A percentile compares a stretch with the other conserved stretches of the same genome.
Conservation (phyloP, 2,797 vertebrate species). For the Lates japonicus region DNA sequence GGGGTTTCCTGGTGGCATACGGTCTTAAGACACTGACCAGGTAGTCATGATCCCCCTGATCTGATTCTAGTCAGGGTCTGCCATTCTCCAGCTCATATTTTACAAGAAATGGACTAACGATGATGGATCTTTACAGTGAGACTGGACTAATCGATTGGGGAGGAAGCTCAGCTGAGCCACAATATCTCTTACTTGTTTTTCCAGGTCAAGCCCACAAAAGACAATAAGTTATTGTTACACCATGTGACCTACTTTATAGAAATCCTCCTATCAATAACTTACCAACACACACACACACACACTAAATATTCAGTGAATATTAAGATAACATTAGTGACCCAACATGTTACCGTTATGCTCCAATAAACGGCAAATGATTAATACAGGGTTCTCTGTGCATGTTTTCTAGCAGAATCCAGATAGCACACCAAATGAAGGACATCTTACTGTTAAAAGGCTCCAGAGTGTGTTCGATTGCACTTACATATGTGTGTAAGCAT, state of each 20-base stretch:
- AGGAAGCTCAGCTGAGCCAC: background rate
- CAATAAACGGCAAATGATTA: no score
- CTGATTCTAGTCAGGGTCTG: background rate
- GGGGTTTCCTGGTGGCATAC: background rate
- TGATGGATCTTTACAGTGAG: background rate
- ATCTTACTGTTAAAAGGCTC: no score
- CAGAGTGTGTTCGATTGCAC: no score
- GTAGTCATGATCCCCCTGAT: background rate
- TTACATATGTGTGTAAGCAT: no score
- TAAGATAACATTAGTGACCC: conserved; percentile 33
- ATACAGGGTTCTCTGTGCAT: background rate
- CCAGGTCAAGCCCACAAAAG: conserved; percentile 42
- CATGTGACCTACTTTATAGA: conserved; percentile 59
- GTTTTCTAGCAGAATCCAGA: no score
- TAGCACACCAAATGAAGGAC: no score
- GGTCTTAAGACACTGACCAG: background rate
- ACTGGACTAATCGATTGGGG: background rate
- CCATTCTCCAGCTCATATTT: background rate
- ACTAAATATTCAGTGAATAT: no score
- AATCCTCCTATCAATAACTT: conserved; percentile 32
- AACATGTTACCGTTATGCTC: conserved; percentile 1
- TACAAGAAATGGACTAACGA: background rate
- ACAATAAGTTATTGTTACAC: no score
- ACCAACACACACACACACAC: conserved; percentile 11
- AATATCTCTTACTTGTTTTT: conserved; percentile 14